Evolutionary conservation across 2,888 invertebrate genomes (phyloP).

Genomic region (Spatulosminthurus flaviceps): DNA sequence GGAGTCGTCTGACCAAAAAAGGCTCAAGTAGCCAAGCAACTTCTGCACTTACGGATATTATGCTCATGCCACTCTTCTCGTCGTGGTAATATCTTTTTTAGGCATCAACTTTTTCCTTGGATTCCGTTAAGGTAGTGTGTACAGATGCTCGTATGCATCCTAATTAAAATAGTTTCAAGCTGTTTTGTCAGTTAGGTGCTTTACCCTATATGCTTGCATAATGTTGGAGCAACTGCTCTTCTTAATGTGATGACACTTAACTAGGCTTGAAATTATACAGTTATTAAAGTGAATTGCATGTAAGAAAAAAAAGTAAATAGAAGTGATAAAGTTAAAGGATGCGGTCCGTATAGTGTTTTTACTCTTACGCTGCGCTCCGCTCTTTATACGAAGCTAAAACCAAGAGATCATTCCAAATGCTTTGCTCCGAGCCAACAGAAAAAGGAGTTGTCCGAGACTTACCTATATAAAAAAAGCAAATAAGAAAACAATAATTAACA

Average conservation of each 20-base stretch:
- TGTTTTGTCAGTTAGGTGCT: background rate
- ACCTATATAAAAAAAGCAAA: background rate
- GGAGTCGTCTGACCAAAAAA: background rate
- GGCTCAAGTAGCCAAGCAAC: background rate
- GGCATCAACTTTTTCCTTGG: background rate
- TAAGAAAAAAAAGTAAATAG: no score
- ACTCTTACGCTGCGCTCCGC: no score
- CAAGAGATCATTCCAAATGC: background rate
- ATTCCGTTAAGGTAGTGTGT: background rate
- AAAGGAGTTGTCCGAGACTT: background rate
- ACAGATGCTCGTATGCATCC: background rate
- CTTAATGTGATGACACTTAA: no score
- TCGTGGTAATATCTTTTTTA: background rate
- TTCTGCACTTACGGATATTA: constrained; percentile 23
- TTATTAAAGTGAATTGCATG: no score
- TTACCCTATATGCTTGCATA: no score
- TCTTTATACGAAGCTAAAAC: background rate
- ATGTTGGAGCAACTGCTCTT: no score
- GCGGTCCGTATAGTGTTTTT: no score
- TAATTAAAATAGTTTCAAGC: background rate
- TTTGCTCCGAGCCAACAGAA: background rate
- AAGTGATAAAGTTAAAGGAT: no score
- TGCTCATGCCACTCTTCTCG: no score
- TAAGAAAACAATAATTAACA: constrained; percentile 14
- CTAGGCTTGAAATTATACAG: no score